Percentiles rank a stretch among this genome's conserved stretches.
Conservation (phyloP, 2,888 invertebrate genomes). For the Scaptomyza flava region DNA sequence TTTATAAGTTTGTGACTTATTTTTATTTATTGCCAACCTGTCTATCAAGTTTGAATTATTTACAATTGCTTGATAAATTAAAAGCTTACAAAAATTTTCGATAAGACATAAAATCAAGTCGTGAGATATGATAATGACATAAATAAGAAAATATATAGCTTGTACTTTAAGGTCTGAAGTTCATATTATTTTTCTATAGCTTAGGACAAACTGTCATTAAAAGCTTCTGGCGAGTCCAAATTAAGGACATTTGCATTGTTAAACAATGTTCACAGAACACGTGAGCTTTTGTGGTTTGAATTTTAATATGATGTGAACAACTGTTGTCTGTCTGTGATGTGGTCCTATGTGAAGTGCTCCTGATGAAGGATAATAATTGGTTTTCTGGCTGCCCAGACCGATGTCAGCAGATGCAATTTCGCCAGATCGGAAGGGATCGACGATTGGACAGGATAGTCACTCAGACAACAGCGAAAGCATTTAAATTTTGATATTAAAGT, state of each 20-base stretch:
- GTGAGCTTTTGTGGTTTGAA: constrained; percentile 32
- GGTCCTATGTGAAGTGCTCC: constrained; percentile 7
- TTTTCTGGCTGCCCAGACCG: constrained; percentile 35
- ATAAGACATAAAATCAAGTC: constrained; percentile 40
- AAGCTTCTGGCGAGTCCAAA: background rate
- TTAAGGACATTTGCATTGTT: constrained; percentile 8
- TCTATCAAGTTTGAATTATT: constrained; percentile 24
- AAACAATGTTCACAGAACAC: constrained; percentile 12
- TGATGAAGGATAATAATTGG: constrained; percentile 73
- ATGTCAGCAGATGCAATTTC: constrained; percentile 72
- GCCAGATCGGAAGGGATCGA: constrained; percentile 69
- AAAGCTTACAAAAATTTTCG: constrained; percentile 6
- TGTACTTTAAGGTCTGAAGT: too few species aligned
- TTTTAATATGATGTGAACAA: constrained; percentile 35
- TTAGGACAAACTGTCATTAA: background rate
- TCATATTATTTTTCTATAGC: background rate
- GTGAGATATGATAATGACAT: background rate
- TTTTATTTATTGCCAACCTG: constrained; percentile 24
- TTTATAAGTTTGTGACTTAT: background rate
- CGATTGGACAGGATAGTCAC: constrained; percentile 15
- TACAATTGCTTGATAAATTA: constrained; percentile 17
- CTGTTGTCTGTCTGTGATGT: constrained; percentile 50
- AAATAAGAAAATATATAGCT: too few species aligned
- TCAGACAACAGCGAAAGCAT: constrained; percentile 56
- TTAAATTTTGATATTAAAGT: constrained; percentile 80